Base-by-base conservation (phyloP, 2,113 vertebrate species). In the Equus quagga region DNA sequence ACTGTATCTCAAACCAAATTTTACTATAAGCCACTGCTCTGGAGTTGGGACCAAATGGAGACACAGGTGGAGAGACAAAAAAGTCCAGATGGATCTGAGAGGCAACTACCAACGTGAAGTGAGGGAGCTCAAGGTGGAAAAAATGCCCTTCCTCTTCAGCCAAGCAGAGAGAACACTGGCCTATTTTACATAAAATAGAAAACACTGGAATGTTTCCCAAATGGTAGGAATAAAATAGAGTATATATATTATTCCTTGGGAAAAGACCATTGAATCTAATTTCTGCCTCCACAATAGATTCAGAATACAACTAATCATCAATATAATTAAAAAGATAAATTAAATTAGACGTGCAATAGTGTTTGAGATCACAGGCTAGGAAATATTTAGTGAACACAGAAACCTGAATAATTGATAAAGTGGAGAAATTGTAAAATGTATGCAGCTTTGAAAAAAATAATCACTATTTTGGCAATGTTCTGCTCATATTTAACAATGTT, bases 301-400 rank as follows among this genome's bases (percentile, higher is more conserved):
- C 21, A 51, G n/a, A 75, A n/a, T 51, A 87, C 72, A 96, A 62
- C 18, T 54, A 91, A 78, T 89, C 86, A 97, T 89, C 46, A 91
- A 89, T 89, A 94, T 76, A 86, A 97, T 96, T 97, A 84, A 83
- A 96, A 97, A 95, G 54, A 82, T 89, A 86, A 88, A 94, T 92
- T 96, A 92, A 91, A 65, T 73, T 83, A 18, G 31, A 62, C 1
- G 67, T 64, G 13, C 56, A 90, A 3, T 41, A 78, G 6, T 15
- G 41, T 79, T 94, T 96, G 36, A 72, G 62, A 94, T 90, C 24
- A 76, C 23, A 46, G 46, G 24, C n/a, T 81, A 75, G 21, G 69
- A 93, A 92, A 84, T 67, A 81, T 51, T 95, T 88, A 58, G 54
- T 91, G 24, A 94, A 81, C 13, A 67, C 23, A 91, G 44, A 91